These are phyloP conservation scores for Megalops cyprinoides DNA, from an alignment of 2,797 vertebrate species.

Conservation along the genomic window DNA sequence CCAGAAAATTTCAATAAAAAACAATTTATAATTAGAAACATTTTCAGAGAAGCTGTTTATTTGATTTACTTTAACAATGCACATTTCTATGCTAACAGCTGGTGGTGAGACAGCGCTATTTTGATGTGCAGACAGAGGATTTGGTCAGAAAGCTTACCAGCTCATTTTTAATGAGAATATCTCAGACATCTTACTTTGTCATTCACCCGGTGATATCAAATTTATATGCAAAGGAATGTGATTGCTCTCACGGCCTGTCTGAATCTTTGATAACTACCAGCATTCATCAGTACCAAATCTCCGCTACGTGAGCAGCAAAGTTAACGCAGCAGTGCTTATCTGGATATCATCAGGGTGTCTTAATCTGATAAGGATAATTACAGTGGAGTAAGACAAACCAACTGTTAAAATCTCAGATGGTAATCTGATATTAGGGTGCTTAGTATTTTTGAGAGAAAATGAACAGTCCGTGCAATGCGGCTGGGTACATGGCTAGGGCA, in stretches of 20 bases:
- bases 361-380: constrained; percentile 1
- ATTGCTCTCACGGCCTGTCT: constrained; percentile 16
- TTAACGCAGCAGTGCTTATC: background rate
- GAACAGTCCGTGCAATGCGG: too few relatives aligned
- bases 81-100: background rate
- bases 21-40: background rate
- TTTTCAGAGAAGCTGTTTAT: background rate
- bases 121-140: background rate
- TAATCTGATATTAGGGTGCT: too few relatives aligned
- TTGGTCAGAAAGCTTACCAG: background rate
- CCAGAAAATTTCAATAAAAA: background rate
- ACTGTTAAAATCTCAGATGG: too few relatives aligned
- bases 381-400: background rate
- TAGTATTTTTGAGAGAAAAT: too few relatives aligned
- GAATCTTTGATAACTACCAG: constrained; percentile 7
- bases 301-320: background rate
- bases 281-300: constrained; percentile 24
- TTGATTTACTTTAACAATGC: background rate
- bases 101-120: background rate
- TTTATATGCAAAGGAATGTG: constrained; percentile 14
- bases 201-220: constrained; percentile 22
- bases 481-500: background rate
- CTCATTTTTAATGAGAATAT: background rate
- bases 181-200: constrained; percentile 1
- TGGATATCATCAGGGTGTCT: background rate